Evolutionary conservation across 2,797 vertebrate genomes (phyloP), one percentile per base, ranked within the genome.

Genomic region (Perdix hodgsoniae): DNA sequence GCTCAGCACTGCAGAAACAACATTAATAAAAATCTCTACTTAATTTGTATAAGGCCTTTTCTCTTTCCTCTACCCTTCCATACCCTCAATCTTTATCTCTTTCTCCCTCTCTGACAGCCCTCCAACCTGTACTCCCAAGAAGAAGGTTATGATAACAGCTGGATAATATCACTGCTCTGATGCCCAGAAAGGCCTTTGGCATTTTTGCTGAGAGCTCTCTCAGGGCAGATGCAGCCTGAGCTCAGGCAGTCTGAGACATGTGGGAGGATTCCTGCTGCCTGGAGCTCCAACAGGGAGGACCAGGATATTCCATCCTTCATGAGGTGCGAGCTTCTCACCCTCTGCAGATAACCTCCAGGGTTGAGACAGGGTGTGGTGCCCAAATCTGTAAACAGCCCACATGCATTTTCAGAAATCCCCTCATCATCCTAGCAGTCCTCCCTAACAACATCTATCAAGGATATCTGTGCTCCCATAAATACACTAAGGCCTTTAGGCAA

Each of bases 161-260:
- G 82, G 63, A 66, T 88, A 72, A 37, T 18, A 76, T 71, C 60
- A 61, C 47, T 64, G 75, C 18, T 39, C 60, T 49, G 52, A 82
- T 73, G 84, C 63, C 23, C 44, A 56, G 73, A 87, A 92, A 91
- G 44, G 44, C 37, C 66, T 91, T 90, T 76, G 31, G 21, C 61
- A 73, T 61, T 54, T 83, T 71, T 92, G 63, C 70, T 78, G 76
- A 88, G 67, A 65, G 37, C 52, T 86, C n/a, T 76, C 76, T 88
- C 1, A 0, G 60, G 35, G 24, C 49, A 83, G 79, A 47, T 6
- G 2, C 40, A 78, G 59, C 54, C 60, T 2, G 1, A 33, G 57
- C 69, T 82, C 47, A 66, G 69, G 35, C 73, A 78, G 67, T 18
- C 57, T 87, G 78, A 93, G 69, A 69, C 31, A 65, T 0, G 0